These are phyloP conservation scores for Saxidomus purpurata DNA, from an alignment of 1,140 invertebrate genomes.

Conservation along the genomic window DNA sequence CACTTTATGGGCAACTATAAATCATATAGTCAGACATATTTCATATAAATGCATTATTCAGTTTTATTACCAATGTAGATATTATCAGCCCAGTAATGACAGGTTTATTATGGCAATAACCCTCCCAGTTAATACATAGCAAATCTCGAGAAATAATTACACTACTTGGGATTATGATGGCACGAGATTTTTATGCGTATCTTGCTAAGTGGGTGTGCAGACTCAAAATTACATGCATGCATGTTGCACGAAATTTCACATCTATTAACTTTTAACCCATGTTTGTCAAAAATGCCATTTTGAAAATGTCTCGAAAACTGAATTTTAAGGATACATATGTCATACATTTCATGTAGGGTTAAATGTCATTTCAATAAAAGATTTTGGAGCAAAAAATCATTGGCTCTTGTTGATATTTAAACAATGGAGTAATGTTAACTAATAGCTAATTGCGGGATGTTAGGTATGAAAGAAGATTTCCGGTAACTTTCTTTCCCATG, in stretches of 20 bases:
- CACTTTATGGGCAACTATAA: constrained; percentile 11
- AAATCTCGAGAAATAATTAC: constrained; percentile 41
- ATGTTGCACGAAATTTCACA: not conserved
- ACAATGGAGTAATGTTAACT: not conserved
- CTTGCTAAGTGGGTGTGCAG: constrained; percentile 37
- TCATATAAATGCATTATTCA: constrained; percentile 24
- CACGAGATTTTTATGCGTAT: constrained; percentile 1
- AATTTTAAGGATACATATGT: constrained; percentile 25
- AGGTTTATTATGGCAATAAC: constrained; percentile 41
- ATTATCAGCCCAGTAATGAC: constrained; percentile 9
- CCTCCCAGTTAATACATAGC: constrained; percentile 28
- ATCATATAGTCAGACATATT: constrained; percentile 12
- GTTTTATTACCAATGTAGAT: constrained; percentile 27
- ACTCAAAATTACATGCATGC: not conserved
- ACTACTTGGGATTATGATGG: constrained; percentile 20
- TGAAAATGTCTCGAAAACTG: not conserved
- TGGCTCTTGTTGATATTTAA: not conserved
- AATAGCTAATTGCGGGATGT: not conserved
- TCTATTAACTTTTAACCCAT: constrained; percentile 23
- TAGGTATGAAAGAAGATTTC: not conserved
- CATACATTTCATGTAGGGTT: not conserved
- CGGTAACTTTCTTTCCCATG: not conserved
- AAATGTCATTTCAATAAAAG: constrained; percentile 5
- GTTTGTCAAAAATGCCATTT: constrained; percentile 13
- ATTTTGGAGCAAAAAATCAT: not conserved